Base-by-base conservation (phyloP, 1,140 invertebrate species). In the Contarinia nasturtii region DNA sequence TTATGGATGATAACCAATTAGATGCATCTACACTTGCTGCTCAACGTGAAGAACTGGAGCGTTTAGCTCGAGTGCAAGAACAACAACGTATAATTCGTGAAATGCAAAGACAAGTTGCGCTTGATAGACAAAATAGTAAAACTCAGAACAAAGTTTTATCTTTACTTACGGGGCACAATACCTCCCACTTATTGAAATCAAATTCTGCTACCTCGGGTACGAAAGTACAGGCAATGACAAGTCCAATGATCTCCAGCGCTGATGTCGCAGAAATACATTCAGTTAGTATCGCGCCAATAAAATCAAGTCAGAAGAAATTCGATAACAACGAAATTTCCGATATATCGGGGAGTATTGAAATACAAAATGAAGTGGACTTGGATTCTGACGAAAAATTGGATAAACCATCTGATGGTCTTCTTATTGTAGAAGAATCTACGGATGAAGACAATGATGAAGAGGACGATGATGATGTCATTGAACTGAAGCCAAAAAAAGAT, bases 1-100 rank as follows among this genome's bases (percentile, higher is more conserved):
- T 95, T 1, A 84, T 93, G 74, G 81, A 86, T 57, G 88, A 93
- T 55, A 84, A 82, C 46, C 85, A 94, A 57, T 63, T 97, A 42
- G 91, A 95, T 59, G 82, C 86, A 52, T 82, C 85, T 8, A 95
- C 91, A 7, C 59, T 93, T n/a, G 79, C 79, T 19, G 92, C 92
- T 2, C 90, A 95, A 61, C 71, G 86, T 33, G 88, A 92, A 60
- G 92, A 96, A 66, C 80, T 82, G 54, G 90, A 94, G 59, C 71
- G 92, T 59, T 66, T 87, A 44, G 72, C 79, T 14, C 68, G 83
- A n/a, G 81, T 88, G 21, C 83, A 86, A 57, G 83, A 85, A 55
- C 82, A 86, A 55, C 83, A 87, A 55, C 74, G 77, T 54, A 76
- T 82, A 45, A 79, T 85, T 52, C 74, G 82, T 51, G 82, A 86